A percentile compares a stretch with the other conserved stretches of the same genome.
Conservation (phyloP, 2,797 vertebrate species). For the Kryptopterus vitreolus region DNA sequence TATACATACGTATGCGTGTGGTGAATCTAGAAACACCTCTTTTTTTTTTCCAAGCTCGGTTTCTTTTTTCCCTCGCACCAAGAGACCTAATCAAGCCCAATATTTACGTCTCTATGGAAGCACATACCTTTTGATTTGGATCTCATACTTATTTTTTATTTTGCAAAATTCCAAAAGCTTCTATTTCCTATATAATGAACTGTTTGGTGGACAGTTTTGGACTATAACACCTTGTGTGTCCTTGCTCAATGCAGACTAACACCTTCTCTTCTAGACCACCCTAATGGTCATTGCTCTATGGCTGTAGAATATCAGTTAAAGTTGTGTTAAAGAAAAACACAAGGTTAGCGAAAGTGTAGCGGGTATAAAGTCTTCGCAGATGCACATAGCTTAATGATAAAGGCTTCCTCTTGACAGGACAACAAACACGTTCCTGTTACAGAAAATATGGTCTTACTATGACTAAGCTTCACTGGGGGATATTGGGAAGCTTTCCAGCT, state of each 20-base stretch:
- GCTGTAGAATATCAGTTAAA: background rate
- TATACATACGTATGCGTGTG: constrained; percentile 26
- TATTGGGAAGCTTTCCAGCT: background rate
- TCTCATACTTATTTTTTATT: background rate
- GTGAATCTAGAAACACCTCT: constrained; percentile 30
- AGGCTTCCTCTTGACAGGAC: background rate
- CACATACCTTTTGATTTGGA: constrained; percentile 16
- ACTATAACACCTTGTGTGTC: background rate
- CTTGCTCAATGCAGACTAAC: background rate
- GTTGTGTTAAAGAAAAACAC: background rate
- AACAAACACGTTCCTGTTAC: background rate
- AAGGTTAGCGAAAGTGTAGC: background rate
- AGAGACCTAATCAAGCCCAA: background rate
- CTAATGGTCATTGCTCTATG: background rate
- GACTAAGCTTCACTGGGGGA: background rate
- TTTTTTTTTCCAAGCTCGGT: constrained; percentile 7
- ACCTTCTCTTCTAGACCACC: background rate
- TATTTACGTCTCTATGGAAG: constrained; percentile 23
- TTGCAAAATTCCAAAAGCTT: constrained; percentile 4
- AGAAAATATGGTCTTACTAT: constrained; percentile 13
- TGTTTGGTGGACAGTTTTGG: background rate
- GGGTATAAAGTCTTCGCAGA: background rate
- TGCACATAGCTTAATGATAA: background rate
- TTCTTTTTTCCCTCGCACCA: constrained; percentile 24
- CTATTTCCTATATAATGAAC: constrained; percentile 22